Evolutionary conservation across 2,113 vertebrate species (phyloP).

Genomic region (Sander lucioperca): DNA sequence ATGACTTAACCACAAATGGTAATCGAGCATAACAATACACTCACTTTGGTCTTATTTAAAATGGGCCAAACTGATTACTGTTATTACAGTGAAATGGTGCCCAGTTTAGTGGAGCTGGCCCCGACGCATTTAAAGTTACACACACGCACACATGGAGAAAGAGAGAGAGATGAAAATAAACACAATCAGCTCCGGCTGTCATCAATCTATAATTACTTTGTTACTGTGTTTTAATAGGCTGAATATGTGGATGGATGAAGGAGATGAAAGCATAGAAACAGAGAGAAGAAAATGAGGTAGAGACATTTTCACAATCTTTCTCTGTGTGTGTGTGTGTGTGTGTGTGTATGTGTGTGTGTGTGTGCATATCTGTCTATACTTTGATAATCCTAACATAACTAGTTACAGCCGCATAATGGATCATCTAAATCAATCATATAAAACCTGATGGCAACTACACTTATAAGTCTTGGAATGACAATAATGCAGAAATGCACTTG

Average conservation of each 20-base stretch:
- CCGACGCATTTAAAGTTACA: conserved; percentile 34
- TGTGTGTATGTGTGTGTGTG: conserved; percentile 12
- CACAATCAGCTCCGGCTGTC: conserved; percentile 53
- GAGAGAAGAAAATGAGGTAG: background rate
- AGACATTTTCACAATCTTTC: conserved; percentile 22
- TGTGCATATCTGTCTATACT: conserved; percentile 47
- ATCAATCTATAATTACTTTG: conserved; percentile 55
- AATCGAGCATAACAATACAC: conserved; percentile 60
- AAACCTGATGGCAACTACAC: too few relatives aligned
- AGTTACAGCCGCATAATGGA: conserved; percentile 59
- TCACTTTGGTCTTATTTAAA: conserved; percentile 50
- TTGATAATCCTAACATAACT: conserved; percentile 77
- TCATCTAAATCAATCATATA: conserved; percentile 61
- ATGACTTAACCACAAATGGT: conserved; percentile 33
- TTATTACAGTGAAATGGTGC: conserved; percentile 54
- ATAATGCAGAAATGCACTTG: conserved; percentile 19
- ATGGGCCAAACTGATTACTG: conserved; percentile 55
- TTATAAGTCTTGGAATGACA: conserved; percentile 28
- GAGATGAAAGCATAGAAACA: conserved; percentile 51
- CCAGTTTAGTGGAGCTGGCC: conserved; percentile 38
- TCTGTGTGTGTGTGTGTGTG: conserved; percentile 25
- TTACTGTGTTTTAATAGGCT: conserved; percentile 47
- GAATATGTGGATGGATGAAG: conserved; percentile 31
- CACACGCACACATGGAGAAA: conserved; percentile 13
- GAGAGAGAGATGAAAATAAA: conserved; percentile 43